Base-by-base conservation (phyloP, 2,797 vertebrate genomes). In the Acanthiza pusilla region DNA sequence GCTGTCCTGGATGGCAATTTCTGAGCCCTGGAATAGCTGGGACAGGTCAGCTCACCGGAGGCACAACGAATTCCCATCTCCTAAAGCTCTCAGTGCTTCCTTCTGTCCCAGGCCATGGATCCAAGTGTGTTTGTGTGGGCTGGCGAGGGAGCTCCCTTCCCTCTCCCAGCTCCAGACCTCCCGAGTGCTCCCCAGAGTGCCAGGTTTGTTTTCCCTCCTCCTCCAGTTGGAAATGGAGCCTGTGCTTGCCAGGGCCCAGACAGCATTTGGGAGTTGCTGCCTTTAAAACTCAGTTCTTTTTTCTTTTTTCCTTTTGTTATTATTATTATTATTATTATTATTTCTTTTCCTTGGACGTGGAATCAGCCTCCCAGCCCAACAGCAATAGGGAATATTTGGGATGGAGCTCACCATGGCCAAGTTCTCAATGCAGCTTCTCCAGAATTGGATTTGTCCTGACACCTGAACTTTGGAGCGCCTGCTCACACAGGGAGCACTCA, bases 311-410 rank as follows among this genome's bases (percentile, higher is more conserved):
- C 16, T 42, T 16, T 42, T 42, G 5, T 38, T 38, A 38, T 38
- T 38, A 38, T 38, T 38, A 38, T 38, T 38, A 42, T 42, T 42
- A 42, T 42, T 14, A 16, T 42, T 42, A 43, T 43, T 62, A 77
- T 36, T 30, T 55, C 79, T 95, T 96, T 96, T 90, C 72, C 83
- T 96, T 96, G 91, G 91, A 88, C 84, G 77, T 68, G 43, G 53
- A 83, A 11, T 45, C 55, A 22, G 34, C 65, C 61, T 88, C 74
- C 68, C 47, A 77, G 87, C 95, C 95, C 95, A 92, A 96, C 76
- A 95, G 89, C 95, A 95, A 93, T 70, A 93, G 73, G 76, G 80
- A 34, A 58, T 96, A 87, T 93, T 95, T 92, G 51, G 80, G 68
- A 83, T 95, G 80, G 95, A 92, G 72, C 76, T 93, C 65, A 66